Conservation (phyloP, 1,140 invertebrate species). For the Propsilocerus akamusi region DNA sequence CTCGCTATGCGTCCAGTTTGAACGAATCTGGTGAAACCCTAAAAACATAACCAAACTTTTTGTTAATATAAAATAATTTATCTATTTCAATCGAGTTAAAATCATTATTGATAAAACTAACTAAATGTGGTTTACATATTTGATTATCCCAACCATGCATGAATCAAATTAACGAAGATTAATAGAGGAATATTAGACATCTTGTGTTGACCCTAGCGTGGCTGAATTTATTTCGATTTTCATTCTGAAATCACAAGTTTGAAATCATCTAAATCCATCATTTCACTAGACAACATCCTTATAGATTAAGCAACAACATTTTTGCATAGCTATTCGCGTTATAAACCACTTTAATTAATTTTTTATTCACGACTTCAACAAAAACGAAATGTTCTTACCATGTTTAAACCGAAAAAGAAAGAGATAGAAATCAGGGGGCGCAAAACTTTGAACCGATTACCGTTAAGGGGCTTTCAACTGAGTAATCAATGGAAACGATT, state of each 20-base stretch:
- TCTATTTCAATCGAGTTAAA: neutral
- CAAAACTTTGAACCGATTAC: no score
- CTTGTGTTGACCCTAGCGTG: neutral
- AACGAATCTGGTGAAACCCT: slow-evolving; percentile 49
- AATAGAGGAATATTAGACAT: neutral
- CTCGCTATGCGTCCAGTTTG: slow-evolving; percentile 92
- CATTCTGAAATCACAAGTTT: neutral
- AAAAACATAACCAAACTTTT: slow-evolving; percentile 2
- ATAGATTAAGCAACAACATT: neutral
- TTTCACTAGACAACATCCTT: neutral
- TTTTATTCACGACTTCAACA: no score
- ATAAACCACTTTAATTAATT: neutral
- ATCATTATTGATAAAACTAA: neutral
- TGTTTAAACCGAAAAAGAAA: no score
- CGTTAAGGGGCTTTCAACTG: no score
- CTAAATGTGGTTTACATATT: neutral
- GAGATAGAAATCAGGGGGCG: no score
- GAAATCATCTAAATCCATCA: neutral
- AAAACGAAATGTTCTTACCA: no score
- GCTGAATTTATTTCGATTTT: neutral
- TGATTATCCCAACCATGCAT: neutral
- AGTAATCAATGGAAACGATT: no score
- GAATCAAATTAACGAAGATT: neutral
- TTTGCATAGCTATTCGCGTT: neutral
- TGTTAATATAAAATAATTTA: neutral